Percentiles rank a stretch among this genome's conserved stretches.
Conservation (phyloP, 2,113 vertebrate genomes). For the Catharus minimus region DNA sequence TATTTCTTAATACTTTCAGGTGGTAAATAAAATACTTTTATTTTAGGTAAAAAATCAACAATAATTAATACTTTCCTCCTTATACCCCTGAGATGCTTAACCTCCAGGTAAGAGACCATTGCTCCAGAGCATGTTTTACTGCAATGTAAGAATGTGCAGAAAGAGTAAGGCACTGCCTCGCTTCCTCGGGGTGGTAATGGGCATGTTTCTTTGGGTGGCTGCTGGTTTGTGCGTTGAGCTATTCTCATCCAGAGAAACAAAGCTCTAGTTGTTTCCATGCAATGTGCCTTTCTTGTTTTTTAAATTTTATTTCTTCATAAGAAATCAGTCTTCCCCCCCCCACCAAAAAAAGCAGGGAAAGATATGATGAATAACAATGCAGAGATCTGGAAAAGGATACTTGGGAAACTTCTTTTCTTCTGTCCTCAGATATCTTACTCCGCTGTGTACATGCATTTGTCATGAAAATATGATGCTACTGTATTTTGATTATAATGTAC, state of each 20-base stretch:
- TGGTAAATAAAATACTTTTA: neutral
- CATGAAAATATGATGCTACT: neutral
- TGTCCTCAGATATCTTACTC: neutral
- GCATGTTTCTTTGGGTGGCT: neutral
- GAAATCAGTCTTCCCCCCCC: neutral
- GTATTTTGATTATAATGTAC: neutral
- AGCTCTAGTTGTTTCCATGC: neutral
- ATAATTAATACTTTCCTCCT: neutral
- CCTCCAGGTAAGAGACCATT: neutral
- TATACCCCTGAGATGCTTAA: neutral
- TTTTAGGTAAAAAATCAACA: neutral
- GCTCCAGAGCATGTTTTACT: neutral
- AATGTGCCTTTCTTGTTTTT: neutral
- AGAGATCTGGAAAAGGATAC: neutral
- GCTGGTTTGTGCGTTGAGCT: neutral
- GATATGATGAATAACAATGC: neutral
- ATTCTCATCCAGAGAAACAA: neutral
- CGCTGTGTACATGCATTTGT: neutral
- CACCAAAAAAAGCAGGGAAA: neutral
- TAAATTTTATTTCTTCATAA: neutral
- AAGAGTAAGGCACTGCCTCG: neutral
- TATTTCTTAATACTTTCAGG: neutral
- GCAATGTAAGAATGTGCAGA: accelerated
- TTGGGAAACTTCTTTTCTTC: neutral
- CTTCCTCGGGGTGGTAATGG: neutral